Percentiles rank a stretch among this genome's conserved stretches.
Evolutionary conservation across 1,140 invertebrate genomes (phyloP).

Genomic region (Elysia chlorotica): DNA sequence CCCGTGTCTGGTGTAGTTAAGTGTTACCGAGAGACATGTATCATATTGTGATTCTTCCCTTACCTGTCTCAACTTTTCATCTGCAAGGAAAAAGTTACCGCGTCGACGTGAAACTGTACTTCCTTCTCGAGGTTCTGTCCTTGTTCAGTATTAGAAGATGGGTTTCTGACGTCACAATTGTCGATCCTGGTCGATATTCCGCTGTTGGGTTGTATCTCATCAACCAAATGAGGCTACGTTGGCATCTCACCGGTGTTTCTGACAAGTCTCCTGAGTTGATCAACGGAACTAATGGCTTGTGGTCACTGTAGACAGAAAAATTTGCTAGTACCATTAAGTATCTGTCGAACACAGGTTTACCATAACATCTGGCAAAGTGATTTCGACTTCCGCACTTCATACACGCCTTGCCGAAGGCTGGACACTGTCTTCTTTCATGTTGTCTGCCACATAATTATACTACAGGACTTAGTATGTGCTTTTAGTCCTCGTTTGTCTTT

Average conservation of each 20-base stretch:
- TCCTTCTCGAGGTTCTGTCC: neutral
- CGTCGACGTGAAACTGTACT: neutral
- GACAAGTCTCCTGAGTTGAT: neutral
- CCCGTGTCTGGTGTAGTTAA: neutral
- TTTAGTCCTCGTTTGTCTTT: no score
- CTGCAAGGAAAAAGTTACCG: neutral
- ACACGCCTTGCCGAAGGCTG: conserved; percentile 64
- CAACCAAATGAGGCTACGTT: neutral
- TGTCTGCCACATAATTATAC: no score
- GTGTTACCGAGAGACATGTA: neutral
- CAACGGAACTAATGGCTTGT: conserved; percentile 49
- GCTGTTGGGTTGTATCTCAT: neutral
- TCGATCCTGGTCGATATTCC: neutral
- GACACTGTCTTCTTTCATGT: conserved; percentile 65
- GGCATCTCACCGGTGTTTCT: conserved; percentile 2
- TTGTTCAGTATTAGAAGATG: neutral
- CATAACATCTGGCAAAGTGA: no score
- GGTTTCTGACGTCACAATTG: neutral
- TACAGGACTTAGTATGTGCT: no score
- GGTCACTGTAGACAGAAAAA: conserved; percentile 45
- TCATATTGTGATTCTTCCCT: neutral
- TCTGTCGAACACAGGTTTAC: no score
- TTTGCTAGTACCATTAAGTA: conserved; percentile 60
- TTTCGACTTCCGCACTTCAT: no score
- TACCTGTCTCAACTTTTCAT: neutral